Evolutionary conservation across 2,888 invertebrate genomes (phyloP).

Genomic region (Trichopria drosophilae): DNA sequence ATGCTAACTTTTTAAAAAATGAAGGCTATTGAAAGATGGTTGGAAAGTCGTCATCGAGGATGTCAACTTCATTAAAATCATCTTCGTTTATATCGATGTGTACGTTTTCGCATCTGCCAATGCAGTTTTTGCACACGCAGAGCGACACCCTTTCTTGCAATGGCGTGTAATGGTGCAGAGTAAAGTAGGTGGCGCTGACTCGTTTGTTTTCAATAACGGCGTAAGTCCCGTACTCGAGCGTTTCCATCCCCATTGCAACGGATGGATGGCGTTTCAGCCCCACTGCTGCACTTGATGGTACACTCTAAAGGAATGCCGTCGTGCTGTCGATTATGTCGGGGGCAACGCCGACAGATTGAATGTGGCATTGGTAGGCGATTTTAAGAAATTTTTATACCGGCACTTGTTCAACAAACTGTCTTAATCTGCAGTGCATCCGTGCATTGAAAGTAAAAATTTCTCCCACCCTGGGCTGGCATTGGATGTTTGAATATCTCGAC

Average conservation of each 20-base stretch:
- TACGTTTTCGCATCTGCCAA: no score
- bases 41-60: no score
- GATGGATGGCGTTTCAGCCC: not conserved
- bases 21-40: no score
- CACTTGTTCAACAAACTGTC: not conserved
- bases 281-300: conserved; percentile 18
- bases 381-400: not conserved
- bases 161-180: conserved; percentile 1
- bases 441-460: conserved; percentile 1
- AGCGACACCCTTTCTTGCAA: not conserved
- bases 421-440: not conserved
- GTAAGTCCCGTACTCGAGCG: not conserved
- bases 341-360: not conserved
- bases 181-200: not conserved
- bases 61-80: no score
- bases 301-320: conserved; percentile 1
- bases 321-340: conserved; percentile 1
- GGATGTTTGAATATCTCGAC: conserved; percentile 1
- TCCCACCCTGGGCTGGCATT: not conserved
- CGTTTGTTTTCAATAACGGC: not conserved
- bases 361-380: not conserved
- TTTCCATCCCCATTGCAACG: conserved; percentile 7
- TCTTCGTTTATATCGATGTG: no score
- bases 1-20: no score
- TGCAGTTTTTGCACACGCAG: no score